Base-by-base conservation (phyloP, 2,113 vertebrate species). In the Varanus salvator region DNA sequence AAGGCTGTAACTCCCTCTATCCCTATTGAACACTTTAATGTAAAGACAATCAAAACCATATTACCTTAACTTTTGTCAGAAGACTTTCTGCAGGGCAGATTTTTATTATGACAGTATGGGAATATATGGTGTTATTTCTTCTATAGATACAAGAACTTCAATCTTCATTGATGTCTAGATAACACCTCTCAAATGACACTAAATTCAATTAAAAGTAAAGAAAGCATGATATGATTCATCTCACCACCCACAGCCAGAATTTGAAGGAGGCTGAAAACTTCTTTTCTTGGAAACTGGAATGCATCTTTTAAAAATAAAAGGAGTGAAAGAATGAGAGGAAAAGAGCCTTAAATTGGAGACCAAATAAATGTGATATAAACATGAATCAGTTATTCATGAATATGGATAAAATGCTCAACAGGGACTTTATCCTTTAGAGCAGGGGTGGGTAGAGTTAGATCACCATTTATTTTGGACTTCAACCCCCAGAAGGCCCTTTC, bases 201-300 rank as follows among this genome's bases (percentile, higher is more conserved):
- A 87, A 92, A 87, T 81, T 54, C 38, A 78, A 29, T 89, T 94
- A 89, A 54, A 50, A 90, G 52, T n/a, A 7, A 71, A 19, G 48
- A n/a, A 87, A 92, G 60, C 1, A 68, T 0, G 12, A 9, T 82
- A 25, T 68, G 15, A 87, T 14, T 71, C 34, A 89, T 89, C 90
- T 90, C 90, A 0, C 23, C n/a, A 91, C 60, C 29, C 76, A 8
- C 0, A 12, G 85, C 90, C 85, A 48, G 91, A 50, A 74, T 93
- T 92, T 89, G 48, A 93, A 93, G 76, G 91, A 88, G 29, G 60
- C 6, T 84, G 94, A 88, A 1, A 83, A 92, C 60, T 84, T 50
- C 2, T 85, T 54, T 68, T 60, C 72, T 68, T 71, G 27, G 57
- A 50, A 54, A 87, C 29, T 0, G 12, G 80, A 11, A 8, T 88